A percentile compares a stretch with the other conserved stretches of the same genome.
phyloP scores from a whole-genome alignment of 2,113 vertebrate species.

The Potamarius usumacintae region DNA sequence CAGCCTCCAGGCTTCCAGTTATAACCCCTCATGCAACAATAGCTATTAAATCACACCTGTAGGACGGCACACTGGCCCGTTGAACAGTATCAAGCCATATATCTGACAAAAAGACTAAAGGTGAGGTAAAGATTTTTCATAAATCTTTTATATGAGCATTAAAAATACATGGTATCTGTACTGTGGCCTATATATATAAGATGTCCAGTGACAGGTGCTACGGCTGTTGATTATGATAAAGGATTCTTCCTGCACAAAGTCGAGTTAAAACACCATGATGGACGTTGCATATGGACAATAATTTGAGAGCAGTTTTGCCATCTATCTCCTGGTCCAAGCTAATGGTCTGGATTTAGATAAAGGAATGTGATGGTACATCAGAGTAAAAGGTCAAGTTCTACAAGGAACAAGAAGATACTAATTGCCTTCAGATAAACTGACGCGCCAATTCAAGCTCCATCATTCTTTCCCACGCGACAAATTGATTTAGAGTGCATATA shows the following conservation, averaged over 20 bases:
- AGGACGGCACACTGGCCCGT: neutral
- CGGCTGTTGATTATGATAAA: conserved; percentile 33
- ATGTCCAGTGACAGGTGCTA: neutral
- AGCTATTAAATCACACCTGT: conserved; percentile 48
- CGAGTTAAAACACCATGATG: conserved; percentile 21
- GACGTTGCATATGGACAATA: neutral
- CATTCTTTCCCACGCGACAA: conserved; percentile 44
- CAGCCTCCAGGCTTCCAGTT: conserved; percentile 41
- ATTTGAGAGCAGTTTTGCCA: neutral
- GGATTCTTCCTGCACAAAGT: neutral
- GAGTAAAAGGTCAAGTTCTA: conserved; percentile 42
- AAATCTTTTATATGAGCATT: conserved; percentile 44
- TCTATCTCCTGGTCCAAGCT: neutral
- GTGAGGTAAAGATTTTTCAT: conserved; percentile 28
- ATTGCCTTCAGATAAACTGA: conserved; percentile 54
- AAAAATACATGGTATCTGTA: conserved; percentile 26
- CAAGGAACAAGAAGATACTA: conserved; percentile 39
- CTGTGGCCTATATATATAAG: conserved; percentile 17
- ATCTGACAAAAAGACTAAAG: conserved; percentile 28
- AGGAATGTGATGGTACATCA: conserved; percentile 19
- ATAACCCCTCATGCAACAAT: conserved; percentile 32
- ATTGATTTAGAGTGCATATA: conserved; percentile 48
- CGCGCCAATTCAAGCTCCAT: conserved; percentile 42
- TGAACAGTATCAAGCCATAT: neutral
- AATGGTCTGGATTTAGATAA: conserved; percentile 10